A percentile compares a stretch with the other conserved stretches of the same genome.
These are phyloP conservation scores for Pseudobourletiella spinata DNA, from an alignment of 1,140 invertebrate genomes.

Conservation along the genomic window DNA sequence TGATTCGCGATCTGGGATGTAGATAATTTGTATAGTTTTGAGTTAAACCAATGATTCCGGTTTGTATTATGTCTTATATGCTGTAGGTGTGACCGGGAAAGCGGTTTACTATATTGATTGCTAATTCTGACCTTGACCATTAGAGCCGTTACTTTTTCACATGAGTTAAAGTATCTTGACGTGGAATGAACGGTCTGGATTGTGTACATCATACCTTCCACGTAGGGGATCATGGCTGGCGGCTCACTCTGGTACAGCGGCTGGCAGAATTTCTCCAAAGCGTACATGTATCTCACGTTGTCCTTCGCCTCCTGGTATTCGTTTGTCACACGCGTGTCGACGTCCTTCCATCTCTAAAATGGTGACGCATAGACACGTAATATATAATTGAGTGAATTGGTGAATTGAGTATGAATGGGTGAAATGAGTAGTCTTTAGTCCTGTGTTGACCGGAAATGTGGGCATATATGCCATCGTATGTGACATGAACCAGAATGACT, in stretches of 20 bases:
- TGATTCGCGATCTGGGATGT: slow-evolving; percentile 70
- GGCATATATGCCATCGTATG: no score
- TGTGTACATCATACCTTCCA: slow-evolving; percentile 60
- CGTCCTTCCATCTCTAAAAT: slow-evolving; percentile 61
- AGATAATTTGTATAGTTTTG: no score
- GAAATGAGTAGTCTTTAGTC: no score
- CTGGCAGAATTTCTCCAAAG: slow-evolving; percentile 74
- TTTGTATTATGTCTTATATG: no score
- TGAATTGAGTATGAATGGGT: no score
- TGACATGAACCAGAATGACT: no score
- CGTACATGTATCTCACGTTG: slow-evolving; percentile 79
- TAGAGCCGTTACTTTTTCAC: slow-evolving; percentile 64
- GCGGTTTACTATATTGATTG: no score
- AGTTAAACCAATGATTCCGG: no score
- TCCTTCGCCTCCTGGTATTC: slow-evolving; percentile 73
- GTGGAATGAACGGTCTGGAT: slow-evolving; percentile 74
- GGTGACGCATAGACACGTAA: neutral
- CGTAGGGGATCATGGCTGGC: slow-evolving; percentile 55
- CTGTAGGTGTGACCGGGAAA: no score
- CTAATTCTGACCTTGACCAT: slow-evolving; percentile 64
- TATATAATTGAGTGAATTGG: no score
- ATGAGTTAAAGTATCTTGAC: slow-evolving; percentile 73
- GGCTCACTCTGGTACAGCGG: slow-evolving; percentile 67
- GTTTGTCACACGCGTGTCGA: slow-evolving; percentile 62
- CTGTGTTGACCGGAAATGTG: slow-evolving; percentile 38